Base-by-base conservation (phyloP, 2,113 vertebrate species). In the Melanotaenia duboulayi region DNA sequence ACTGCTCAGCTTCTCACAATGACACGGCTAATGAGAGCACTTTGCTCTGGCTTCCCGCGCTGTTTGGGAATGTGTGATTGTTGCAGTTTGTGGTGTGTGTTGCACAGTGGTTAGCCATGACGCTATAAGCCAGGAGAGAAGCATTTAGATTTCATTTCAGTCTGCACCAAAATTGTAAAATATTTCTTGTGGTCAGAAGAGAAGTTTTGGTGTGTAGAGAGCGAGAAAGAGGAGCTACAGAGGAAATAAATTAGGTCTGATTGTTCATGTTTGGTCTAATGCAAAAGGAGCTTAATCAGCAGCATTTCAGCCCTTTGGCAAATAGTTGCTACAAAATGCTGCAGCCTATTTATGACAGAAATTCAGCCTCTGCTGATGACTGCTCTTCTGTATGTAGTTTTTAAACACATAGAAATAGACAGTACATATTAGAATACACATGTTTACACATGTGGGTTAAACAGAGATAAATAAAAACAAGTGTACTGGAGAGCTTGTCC, bases 241-340 rank as follows among this genome's bases (percentile, higher is more conserved):
- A 32, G 73, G 40, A 80, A 70, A 82, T 86, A 84, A 87, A 90
- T 82, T 28, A 82, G 66, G 73, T 82, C 80, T 92, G 89, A 82
- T 83, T 84, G 85, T 82, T 92, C 84, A 89, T 87, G 88, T 90
- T 76, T 81, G 86, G 71, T 65, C 44, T 89, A 74, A 90, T 83
- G 61, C 85, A 78, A 85, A 86, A 83, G 71, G 46, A 84, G 86
- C 82, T 90, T 88, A 91, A 90, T 93, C 87, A 90, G 90, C 84
- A 87, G 66, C 79, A 81, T 58, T 64, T 46, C 64, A 87, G 74
- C 77, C 82, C 59, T 4, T 52, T 68, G 71, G 70, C 80, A 63
- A 54, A 24, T 32, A 74, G 77, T 68, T 74, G 79, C 74, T 64
- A 65, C 71, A 76, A 81, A 81, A 79, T 77, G 52, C 66, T 46